Evolutionary conservation across 2,113 vertebrate genomes (phyloP).

Genomic region (Ia io): DNA sequence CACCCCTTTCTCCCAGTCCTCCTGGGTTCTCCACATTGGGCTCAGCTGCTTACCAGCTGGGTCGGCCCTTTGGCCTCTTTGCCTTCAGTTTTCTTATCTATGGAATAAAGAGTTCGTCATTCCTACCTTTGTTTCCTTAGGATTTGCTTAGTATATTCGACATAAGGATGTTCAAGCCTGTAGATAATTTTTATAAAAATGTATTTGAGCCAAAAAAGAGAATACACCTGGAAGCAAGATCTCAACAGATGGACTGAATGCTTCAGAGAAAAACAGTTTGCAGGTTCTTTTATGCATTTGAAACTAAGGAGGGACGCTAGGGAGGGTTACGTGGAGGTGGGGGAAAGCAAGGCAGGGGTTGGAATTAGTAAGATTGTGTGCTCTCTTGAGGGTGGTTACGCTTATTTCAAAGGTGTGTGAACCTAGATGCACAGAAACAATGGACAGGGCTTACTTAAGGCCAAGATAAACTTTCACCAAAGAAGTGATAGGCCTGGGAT

Average conservation of each 20-base stretch:
- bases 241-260: not conserved
- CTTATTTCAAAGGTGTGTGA: not conserved
- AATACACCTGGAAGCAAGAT: not conserved
- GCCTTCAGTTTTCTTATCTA: not conserved
- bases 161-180: not conserved
- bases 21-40: not conserved
- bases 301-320: not conserved
- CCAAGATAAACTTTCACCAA: not conserved
- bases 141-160: not conserved
- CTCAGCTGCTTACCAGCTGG: not conserved
- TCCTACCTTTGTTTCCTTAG: not conserved
- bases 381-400: not conserved
- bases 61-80: not conserved
- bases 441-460: not conserved
- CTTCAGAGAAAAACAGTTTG: not conserved
- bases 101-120: not conserved
- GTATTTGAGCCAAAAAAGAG: not conserved
- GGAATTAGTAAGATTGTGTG: not conserved
- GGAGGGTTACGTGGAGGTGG: not conserved
- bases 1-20: not conserved
- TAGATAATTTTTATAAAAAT: not conserved
- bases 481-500: not conserved
- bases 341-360: not conserved
- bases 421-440: not conserved
- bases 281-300: not conserved